Evolutionary conservation across 2,113 vertebrate genomes (phyloP).

Genomic region (Carollia perspicillata): DNA sequence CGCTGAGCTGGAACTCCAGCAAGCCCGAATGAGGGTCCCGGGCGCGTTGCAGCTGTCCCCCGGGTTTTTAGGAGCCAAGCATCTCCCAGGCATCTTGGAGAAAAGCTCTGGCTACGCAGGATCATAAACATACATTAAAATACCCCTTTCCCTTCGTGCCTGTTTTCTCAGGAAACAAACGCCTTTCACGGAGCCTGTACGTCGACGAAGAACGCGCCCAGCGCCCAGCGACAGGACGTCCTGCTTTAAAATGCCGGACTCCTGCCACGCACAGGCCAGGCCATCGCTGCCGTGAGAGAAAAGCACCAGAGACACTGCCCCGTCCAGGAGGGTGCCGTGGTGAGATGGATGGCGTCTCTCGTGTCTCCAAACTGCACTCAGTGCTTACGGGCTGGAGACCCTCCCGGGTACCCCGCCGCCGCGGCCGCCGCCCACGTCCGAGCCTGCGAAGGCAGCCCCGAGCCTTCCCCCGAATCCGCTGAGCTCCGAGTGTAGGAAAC

Average conservation of each 20-base stretch:
- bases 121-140: neutral
- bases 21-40: neutral
- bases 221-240: neutral
- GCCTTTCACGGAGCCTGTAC: neutral
- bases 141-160: neutral
- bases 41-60: neutral
- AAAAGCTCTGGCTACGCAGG: neutral
- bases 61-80: neutral
- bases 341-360: neutral
- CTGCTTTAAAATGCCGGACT: neutral
- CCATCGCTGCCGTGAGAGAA: neutral
- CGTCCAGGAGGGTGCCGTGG: neutral
- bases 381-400: neutral
- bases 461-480: slow-evolving; percentile 20
- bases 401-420: neutral
- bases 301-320: neutral
- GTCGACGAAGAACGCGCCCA: neutral
- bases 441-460: neutral
- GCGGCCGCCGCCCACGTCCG: neutral
- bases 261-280: neutral
- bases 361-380: neutral
- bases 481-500: slow-evolving; percentile 52
- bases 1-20: neutral
- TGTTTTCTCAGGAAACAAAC: neutral
- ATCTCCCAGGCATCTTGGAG: neutral